These are phyloP conservation scores for Macropus fuliginosus DNA, from an alignment of 2,797 vertebrate species.

Conservation along the genomic window DNA sequence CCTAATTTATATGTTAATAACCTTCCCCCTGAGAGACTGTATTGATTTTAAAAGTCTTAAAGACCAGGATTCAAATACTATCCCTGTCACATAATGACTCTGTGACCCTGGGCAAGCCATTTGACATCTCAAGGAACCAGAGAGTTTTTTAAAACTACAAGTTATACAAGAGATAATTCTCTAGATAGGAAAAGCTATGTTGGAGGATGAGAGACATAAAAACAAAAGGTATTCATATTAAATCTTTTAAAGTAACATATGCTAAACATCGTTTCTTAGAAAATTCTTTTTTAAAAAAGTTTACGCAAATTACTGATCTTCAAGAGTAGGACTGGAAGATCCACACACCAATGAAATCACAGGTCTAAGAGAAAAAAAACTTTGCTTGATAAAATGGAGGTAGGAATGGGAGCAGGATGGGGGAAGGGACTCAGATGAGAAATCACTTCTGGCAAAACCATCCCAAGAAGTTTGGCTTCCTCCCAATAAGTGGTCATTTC, in stretches of 20 bases:
- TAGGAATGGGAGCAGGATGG: not conserved
- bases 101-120: not conserved
- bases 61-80: not conserved
- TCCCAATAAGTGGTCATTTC: slow-evolving; percentile 68
- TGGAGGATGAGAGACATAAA: not conserved
- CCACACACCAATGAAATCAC: not conserved
- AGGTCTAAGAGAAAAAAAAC: not conserved
- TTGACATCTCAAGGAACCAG: not conserved
- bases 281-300: not conserved
- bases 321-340: not conserved
- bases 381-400: not conserved
- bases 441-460: not conserved
- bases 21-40: not conserved
- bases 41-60: not conserved
- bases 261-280: not conserved
- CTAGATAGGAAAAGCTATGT: not conserved
- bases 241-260: not conserved
- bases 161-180: not conserved
- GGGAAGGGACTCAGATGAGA: not conserved
- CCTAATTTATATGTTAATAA: not conserved
- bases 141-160: not conserved
- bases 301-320: not conserved
- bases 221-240: not conserved
- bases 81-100: not conserved
- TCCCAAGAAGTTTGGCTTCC: slow-evolving; percentile 49